Percentiles rank a stretch among this genome's conserved stretches.
phyloP scores from a whole-genome alignment of 2,797 vertebrate species.

The Gobionotothen gibberifrons region DNA sequence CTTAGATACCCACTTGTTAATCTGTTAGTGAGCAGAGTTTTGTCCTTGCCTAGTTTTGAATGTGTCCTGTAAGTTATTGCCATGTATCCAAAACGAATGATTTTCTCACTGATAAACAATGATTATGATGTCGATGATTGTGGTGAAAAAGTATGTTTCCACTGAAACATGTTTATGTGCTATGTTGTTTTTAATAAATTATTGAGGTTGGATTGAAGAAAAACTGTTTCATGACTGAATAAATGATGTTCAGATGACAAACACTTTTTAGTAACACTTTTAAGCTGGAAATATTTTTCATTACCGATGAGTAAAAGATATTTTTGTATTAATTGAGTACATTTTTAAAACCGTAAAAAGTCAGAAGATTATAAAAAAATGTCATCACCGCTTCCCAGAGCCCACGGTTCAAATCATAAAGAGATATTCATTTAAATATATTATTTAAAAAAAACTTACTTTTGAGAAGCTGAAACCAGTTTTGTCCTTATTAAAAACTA shows the following conservation, averaged over 20 bases:
- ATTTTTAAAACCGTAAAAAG: neutral
- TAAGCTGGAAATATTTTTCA: neutral
- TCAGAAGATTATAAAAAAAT: neutral
- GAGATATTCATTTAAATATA: too few relatives aligned
- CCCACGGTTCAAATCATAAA: too few relatives aligned
- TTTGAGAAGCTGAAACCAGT: neutral
- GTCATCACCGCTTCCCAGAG: too few relatives aligned
- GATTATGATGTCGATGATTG: constrained; percentile 16
- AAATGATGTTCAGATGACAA: neutral
- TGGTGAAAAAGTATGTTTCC: neutral
- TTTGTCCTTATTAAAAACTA: neutral
- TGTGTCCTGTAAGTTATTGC: constrained; percentile 15
- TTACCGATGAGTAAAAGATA: neutral
- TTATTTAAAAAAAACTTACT: neutral
- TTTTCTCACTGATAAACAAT: neutral
- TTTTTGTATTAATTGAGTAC: too few relatives aligned
- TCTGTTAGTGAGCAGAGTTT: constrained; percentile 4
- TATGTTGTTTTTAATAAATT: constrained; percentile 66
- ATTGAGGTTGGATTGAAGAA: constrained; percentile 22
- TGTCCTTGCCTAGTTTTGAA: constrained; percentile 6
- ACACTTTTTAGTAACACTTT: neutral
- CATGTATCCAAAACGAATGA: constrained; percentile 24
- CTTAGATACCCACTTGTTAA: constrained; percentile 9
- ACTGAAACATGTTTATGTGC: constrained; percentile 44
- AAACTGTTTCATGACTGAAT: neutral